phyloP scores from a whole-genome alignment of 2,113 vertebrate species.

The Platysteira castanea region DNA sequence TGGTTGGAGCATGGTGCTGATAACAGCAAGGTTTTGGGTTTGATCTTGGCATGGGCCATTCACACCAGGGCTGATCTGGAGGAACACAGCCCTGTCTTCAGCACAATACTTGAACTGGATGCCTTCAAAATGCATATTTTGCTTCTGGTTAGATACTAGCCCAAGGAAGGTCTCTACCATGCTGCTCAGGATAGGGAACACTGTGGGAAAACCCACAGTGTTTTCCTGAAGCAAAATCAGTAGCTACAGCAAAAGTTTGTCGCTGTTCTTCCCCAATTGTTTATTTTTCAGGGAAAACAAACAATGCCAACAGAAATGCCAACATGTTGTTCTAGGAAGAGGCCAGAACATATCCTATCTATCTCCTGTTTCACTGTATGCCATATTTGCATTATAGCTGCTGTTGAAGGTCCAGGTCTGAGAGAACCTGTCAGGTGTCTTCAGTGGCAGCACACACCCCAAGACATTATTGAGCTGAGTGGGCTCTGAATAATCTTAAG shows the following conservation, averaged over 20 bases:
- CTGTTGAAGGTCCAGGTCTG: not conserved
- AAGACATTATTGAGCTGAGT: not conserved
- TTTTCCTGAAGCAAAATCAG: not conserved
- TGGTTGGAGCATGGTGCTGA: not conserved
- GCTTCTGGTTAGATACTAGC: not conserved
- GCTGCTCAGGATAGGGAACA: not conserved
- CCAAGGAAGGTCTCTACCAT: not conserved
- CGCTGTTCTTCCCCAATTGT: not conserved
- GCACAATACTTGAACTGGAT: not conserved
- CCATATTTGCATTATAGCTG: not conserved
- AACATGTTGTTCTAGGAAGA: not conserved
- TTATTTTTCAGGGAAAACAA: not conserved
- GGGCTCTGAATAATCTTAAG: not conserved
- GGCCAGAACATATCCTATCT: not conserved
- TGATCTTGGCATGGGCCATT: not conserved
- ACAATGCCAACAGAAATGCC: not conserved
- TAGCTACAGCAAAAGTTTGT: not conserved
- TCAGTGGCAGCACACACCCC: not conserved
- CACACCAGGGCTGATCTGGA: not conserved
- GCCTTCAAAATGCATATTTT: not conserved
- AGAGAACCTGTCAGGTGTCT: not conserved
- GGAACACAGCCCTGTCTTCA: not conserved
- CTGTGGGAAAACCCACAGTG: too few species aligned
- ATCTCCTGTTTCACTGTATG: not conserved
- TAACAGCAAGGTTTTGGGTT: not conserved